Evolutionary conservation across 2,888 invertebrate species (phyloP), one percentile per base, ranked within the genome.

Genomic region (Argyresthia albistria): DNA sequence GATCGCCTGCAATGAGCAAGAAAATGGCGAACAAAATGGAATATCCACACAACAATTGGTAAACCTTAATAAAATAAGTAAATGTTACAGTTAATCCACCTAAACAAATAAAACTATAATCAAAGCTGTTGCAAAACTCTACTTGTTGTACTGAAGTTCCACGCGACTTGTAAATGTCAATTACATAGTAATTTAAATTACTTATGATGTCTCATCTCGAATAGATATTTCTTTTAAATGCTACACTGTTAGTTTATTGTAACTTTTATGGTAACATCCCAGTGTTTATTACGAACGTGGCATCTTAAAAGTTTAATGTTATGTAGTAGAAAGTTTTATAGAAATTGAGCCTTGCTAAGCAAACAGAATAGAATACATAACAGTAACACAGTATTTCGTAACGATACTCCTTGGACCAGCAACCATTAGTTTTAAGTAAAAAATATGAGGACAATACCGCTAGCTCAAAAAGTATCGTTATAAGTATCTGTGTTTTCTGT

Each of bases 371-470:
- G 6, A 25, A 6, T 25, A 25, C 25, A 25, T 6, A 4, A 4
- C 6, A 25, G 25, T 25, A 4, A 6, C 25, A 25, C 25, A 25
- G 25, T 25, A 25, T 25, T 25, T 25, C 25, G 25, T 6, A 25
- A 25, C 25, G 25, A 25, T 25, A 25, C 25, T 25, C 25, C 25
- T 25, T 25, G 25, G 25, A 25, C 25, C 25, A 25, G 25, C 25
- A 4, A 25, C 35, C 45, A 62, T 63, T 70, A 69, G 67, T 66
- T 63, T 67, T 70, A 67, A 69, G 66, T 56, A 59, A 62, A 62
- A 66, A 59, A 58, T 54, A 59, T 67, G 66, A 62, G 66, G 73
- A 76, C 72, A 74, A 73, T 70, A 68, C 67, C 61, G 62, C 61
- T 66, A 52, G 46, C 16, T 9, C 46, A 48, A 48, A 37, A 37